Conservation (phyloP, 1,140 invertebrate species). For the Ephestia elutella region DNA sequence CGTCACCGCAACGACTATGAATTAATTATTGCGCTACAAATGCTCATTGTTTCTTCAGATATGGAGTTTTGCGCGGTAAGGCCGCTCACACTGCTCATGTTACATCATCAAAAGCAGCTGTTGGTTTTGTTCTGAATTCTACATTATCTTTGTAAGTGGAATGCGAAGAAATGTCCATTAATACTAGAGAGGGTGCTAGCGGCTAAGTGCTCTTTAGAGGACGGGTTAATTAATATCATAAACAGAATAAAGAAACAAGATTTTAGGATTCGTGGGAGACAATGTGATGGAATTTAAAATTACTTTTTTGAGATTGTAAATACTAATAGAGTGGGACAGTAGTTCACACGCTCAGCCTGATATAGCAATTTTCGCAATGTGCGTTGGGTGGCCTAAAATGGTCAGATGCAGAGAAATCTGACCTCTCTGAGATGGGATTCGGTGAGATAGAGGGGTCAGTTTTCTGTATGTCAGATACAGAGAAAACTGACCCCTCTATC, state of each 20-base stretch:
- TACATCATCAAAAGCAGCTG: slow-evolving; percentile 1
- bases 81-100: background rate
- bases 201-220: background rate
- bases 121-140: background rate
- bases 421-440: too few species aligned
- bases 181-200: background rate
- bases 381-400: too few species aligned
- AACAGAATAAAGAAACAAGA: background rate
- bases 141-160: background rate
- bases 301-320: too few species aligned
- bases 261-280: background rate
- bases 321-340: too few species aligned
- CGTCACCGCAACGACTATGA: slow-evolving; percentile 7
- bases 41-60: slow-evolving; percentile 12
- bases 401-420: too few species aligned
- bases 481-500: too few species aligned
- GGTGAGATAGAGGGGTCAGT: too few species aligned
- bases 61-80: slow-evolving; percentile 8
- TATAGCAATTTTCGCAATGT: too few species aligned
- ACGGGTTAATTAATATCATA: background rate
- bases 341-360: too few species aligned
- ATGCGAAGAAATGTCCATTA: background rate
- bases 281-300: too few species aligned
- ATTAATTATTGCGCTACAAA: slow-evolving; percentile 11
- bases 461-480: too few species aligned